phyloP scores from a whole-genome alignment of 2,797 vertebrate genomes.

The Passerculus sandwichensis region DNA sequence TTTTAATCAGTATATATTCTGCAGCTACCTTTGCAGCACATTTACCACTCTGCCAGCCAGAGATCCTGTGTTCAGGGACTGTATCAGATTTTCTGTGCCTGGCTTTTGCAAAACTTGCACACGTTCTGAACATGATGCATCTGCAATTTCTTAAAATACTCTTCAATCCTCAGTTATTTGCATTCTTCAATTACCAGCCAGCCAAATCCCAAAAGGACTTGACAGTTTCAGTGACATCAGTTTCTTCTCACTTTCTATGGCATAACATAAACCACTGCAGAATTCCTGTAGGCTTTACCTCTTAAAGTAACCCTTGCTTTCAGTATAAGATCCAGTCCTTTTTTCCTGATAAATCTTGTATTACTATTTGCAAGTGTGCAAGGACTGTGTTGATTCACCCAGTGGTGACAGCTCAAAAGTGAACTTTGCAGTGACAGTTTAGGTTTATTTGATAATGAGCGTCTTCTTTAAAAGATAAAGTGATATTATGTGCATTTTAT shows the following conservation, averaged over 20 bases:
- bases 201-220: not conserved
- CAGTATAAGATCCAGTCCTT: not conserved
- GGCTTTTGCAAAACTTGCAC: not conserved
- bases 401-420: not conserved
- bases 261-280: not conserved
- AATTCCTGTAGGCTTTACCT: not conserved
- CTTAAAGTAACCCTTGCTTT: not conserved
- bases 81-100: not conserved
- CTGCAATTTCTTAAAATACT: conserved; percentile 6
- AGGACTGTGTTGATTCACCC: not conserved
- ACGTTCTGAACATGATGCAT: not conserved
- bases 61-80: not conserved
- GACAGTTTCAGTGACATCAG: not conserved
- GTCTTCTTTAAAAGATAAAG: not conserved
- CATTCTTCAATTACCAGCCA: not conserved
- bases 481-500: not conserved
- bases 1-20: not conserved
- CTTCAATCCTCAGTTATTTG: not conserved
- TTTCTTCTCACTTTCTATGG: not conserved
- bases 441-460: not conserved
- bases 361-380: not conserved
- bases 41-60: not conserved
- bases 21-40: not conserved
- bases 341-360: not conserved
- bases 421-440: not conserved